Base-by-base conservation (phyloP, 2,797 vertebrate species). In the Poecile montanus region DNA sequence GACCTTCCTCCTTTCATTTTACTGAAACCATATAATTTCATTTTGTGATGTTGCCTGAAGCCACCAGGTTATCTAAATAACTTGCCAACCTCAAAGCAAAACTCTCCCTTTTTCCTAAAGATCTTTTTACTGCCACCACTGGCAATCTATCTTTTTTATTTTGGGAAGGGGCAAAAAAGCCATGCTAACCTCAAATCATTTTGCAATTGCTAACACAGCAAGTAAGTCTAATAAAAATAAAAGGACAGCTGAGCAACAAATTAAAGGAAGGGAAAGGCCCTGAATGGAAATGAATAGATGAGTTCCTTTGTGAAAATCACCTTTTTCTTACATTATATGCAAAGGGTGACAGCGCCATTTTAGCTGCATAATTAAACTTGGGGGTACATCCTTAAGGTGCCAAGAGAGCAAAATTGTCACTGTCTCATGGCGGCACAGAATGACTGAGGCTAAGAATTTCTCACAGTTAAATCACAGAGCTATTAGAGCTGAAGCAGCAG, bases 81-180 rank as follows among this genome's bases (percentile, higher is more conserved):
- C 29, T 78, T 84, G 7, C 25, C 27, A 76, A 27, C 42, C 56
- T 71, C 62, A 76, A 92, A 86, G 19, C 70, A 82, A 88, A 63
- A 62, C 34, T 2, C 0, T 44, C 7, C 6, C 71, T 7, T 14
- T 71, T 76, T 51, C 60, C 38, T 48, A 22, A 77, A 62, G 17
- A 42, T 48, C 15, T 17, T 83, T 83, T 77, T 27, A 29, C 25
- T 47, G 18, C 5, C 47, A 19, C n/a, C n/a, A 29, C 22, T 6
- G 4, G 20, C 23, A 61, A 29, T 13, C 11, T 80, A 3, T 27
- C 6, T n/a, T 48, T 61, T 47, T 36, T 56, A 40, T 73, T n/a
- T 5, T 3, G 16, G 9, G 44, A 6, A 3, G 16, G 4, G 4
- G 8, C 7, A 0, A 0, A 5, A 22, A 38, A 29, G 12, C 11